Conservation (phyloP, 2,113 vertebrate genomes). For the Butastur rufipennis region DNA sequence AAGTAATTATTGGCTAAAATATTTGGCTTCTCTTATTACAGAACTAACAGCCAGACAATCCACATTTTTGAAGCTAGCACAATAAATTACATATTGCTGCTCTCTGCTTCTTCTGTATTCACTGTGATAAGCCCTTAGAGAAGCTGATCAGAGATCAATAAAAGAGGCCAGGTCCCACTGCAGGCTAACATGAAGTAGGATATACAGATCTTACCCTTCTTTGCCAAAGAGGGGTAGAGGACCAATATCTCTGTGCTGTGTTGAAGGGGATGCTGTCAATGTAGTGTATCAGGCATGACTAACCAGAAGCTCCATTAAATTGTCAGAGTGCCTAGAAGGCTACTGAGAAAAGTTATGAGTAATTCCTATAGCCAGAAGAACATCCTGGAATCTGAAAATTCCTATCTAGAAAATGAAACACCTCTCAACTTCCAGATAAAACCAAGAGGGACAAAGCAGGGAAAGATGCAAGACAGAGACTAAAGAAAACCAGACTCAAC, state of each 20-base stretch:
- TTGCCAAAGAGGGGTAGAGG: neutral
- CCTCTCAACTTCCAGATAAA: neutral
- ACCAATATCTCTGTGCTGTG: neutral
- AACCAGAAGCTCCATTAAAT: neutral
- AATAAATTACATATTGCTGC: neutral
- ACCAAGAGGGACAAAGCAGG: neutral
- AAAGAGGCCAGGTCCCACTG: neutral
- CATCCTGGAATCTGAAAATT: neutral
- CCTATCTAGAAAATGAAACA: neutral
- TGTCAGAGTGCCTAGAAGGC: neutral
- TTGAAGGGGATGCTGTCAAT: neutral
- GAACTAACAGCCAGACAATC: neutral
- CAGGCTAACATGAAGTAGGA: neutral
- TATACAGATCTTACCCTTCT: neutral
- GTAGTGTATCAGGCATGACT: neutral
- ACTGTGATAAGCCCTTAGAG: neutral
- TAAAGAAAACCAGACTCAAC: neutral
- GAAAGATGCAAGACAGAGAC: neutral
- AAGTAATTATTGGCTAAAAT: neutral
- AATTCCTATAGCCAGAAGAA: neutral
- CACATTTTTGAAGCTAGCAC: neutral
- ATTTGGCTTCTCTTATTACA: neutral
- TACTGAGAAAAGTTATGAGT: neutral
- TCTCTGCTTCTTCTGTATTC: neutral
- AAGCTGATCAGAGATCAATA: neutral